Evolutionary conservation across 1,140 invertebrate species (phyloP).

Genomic region (Pseudachorutes palmiensis): DNA sequence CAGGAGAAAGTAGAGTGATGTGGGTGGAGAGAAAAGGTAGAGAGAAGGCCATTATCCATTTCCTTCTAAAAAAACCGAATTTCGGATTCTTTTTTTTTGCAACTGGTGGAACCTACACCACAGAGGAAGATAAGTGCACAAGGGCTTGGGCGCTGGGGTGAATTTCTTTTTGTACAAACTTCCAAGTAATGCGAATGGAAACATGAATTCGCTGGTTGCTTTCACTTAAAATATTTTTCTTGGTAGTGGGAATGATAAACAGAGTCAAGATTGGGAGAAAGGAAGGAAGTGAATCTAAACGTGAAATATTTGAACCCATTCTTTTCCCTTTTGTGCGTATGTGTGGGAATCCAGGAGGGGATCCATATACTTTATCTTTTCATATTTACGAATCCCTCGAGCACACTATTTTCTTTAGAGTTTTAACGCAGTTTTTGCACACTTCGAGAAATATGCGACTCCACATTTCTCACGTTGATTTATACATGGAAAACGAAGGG

Average conservation of each 20-base stretch:
- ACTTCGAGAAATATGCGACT: neutral
- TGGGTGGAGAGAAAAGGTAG: neutral
- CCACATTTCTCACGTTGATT: neutral
- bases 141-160: too few relatives aligned
- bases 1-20: neutral
- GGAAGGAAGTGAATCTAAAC: conserved; percentile 1
- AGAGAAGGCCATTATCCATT: conserved; percentile 7
- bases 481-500: too few relatives aligned
- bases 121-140: too few relatives aligned
- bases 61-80: neutral
- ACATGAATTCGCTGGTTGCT: neutral
- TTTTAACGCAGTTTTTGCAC: too few relatives aligned
- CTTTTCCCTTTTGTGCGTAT: neutral
- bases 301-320: conserved; percentile 5
- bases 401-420: neutral
- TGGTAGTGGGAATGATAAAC: conserved; percentile 7
- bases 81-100: neutral
- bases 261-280: neutral
- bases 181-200: too few relatives aligned
- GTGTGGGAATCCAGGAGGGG: neutral
- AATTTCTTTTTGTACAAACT: too few relatives aligned
- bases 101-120: too few relatives aligned
- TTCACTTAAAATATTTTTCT: neutral
- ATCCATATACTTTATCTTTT: neutral
- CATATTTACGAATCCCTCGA: neutral